Evolutionary conservation across 2,888 invertebrate genomes (phyloP), one percentile per base, ranked within the genome.

Genomic region (Onthophagus sagittarius): DNA sequence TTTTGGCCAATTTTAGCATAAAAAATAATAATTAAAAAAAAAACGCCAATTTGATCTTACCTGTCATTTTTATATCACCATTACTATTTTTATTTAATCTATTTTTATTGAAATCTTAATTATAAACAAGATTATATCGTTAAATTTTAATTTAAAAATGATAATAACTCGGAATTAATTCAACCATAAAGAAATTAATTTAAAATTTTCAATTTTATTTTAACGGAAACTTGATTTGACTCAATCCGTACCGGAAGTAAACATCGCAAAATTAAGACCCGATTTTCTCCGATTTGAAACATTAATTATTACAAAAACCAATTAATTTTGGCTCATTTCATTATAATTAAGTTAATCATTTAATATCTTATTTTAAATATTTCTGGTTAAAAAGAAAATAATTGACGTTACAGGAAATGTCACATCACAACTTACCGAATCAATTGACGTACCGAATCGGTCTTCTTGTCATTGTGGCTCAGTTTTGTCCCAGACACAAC

Each of bases 341-440:
- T 65, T 65, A 62, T 23, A 14, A 23, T 62, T 11, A 15, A 9
- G 6, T 15, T 13, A 15, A 15, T 70, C 15, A 15, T 62, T 11
- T 15, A 70, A 62, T 62, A 70, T 70, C 14, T 5, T 63, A 15
- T 6, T 23, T 15, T 63, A 15, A 15, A 62, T 39, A 53, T 71
- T 15, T 7, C 23, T n/a, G 15, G 15, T 65, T 15, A 64, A 64
- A 33, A 72, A 63, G 39, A 9, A 11, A 39, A 64, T 67, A 15
- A 67, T n/a, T 31, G 67, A 67, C 67, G 67, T 67, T 72, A 75
- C 76, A 78, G 79, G 78, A 79, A 80, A 80, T 81, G 82, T 82
- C 80, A 81, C 82, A 82, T 82, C 82, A 81, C 78, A 80, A 72
- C 78, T 78, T 73, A 78, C 23, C 79, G 79, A 79, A 80, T 81